Conservation (phyloP, 2,888 invertebrate genomes). For the Brachylomia viminalis region DNA sequence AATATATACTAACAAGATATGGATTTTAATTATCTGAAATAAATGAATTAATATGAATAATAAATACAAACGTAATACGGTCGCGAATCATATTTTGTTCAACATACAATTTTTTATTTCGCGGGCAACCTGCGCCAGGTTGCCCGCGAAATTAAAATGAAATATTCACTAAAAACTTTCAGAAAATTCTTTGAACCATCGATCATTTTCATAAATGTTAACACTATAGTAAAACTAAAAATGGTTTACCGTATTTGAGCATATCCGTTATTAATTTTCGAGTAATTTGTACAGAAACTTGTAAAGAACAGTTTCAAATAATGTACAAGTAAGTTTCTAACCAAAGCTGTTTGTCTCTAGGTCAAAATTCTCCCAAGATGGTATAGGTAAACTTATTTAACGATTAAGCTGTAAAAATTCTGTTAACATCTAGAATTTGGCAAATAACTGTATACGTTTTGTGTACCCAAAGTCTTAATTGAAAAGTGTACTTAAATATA, state of each 20-base stretch:
- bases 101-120: too few species aligned
- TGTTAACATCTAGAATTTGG: conserved; percentile 24
- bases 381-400: conserved; percentile 37
- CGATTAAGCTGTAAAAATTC: conserved; percentile 28
- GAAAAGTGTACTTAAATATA: conserved; percentile 54
- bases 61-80: too few species aligned
- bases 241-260: background rate
- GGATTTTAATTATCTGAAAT: too few species aligned
- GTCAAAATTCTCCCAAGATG: conserved; percentile 35
- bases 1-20: too few species aligned
- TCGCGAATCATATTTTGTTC: too few species aligned
- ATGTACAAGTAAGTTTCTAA: conserved; percentile 33
- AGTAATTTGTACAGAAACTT: conserved; percentile 18
- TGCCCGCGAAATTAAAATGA: background rate
- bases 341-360: conserved; percentile 30
- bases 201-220: background rate
- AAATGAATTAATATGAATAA: too few species aligned
- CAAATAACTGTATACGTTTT: conserved; percentile 37
- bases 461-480: conserved; percentile 59
- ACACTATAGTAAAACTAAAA: background rate
- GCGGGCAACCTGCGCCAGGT: too few species aligned
- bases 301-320: conserved; percentile 38
- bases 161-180: background rate
- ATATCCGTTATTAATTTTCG: conserved; percentile 6
- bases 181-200: background rate